Base-by-base conservation (phyloP, 2,113 vertebrate species). In the Orthonyx spaldingii region DNA sequence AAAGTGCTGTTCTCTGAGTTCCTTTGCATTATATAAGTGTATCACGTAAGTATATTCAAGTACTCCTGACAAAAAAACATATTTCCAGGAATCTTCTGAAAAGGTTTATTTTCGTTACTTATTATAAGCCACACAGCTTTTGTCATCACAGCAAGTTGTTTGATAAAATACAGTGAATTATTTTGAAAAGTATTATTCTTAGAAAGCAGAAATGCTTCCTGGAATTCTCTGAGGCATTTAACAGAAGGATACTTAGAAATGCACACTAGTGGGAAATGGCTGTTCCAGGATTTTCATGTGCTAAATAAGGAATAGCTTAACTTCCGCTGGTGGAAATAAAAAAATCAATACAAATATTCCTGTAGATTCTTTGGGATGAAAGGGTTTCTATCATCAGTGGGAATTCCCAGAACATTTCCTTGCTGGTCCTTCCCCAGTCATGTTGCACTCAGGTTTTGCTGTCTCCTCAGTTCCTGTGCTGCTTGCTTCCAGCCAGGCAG, bases 131-230 rank as follows among this genome's bases (percentile, higher is more conserved):
- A 90, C 39, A 42, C 4, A 86, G 61, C 46, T 95, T 44, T 49
- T 91, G 11, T 92, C 66, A 69, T 61, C 87, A 61, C 27, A 28
- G 8, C 26, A 21, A 22, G 17, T 52, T 92, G 46, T 69, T 60
- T 46, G 68, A 63, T 86, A 55, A 60, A 90, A 64, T 74, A 55
- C 32, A 65, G 28, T 55, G 76, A 81, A 86, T 92, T 81, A 28
- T 21, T 85, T 86, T 92, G 60, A 95, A 84, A 95, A 71, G 42
- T 93, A 64, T 84, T 92, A 83, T 97, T 98, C 95, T 96, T 97
- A 93, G 96, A 97, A 97, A 97, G 94, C 59, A 94, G 47, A 74
- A 91, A 79, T 87, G 72, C 78, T 97, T 97, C 95, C 83, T 97
- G 87, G 96, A 97, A 96, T 97, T 91, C 88, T 76, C 74, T 71